Evolutionary conservation across 2,797 vertebrate genomes (phyloP), one percentile per base, ranked within the genome.

Genomic region (Smutsia temminckii): DNA sequence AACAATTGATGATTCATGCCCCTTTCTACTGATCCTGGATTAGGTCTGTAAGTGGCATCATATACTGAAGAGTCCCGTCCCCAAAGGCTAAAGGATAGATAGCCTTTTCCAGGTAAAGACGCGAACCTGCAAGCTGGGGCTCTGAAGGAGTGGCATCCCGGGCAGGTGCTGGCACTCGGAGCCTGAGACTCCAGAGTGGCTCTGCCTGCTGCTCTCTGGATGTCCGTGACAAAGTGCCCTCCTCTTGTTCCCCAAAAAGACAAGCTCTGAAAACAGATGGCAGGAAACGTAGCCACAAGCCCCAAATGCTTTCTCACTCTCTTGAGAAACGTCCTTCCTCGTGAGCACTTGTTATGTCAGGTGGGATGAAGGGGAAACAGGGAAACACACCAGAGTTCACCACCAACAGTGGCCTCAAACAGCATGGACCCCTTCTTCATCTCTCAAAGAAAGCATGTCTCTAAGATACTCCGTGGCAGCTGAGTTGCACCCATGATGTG

Each of bases 141-240:
- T 49, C 40, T 25, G 61, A 46, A 61, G 40, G 40, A 66, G n/a
- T 2, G 1, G 25, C 0, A 2, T 79, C 40, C 61, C 21, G 13
- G 20, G 59, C 29, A 55, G 27, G 9, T 18, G 37, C 9, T 51
- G 46, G 27, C 23, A 21, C 17, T 3, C 0, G 8, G 63, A 55
- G 27, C 5, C 2, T 2, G n/a, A 53, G 53, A 42, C 32, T 59
- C 46, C 49, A 1, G 1, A 11, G 27, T 7, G 17, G 23, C 7
- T 68, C 40, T 12, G 6, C 63, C 53, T 17, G 20, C 66, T 32
- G 46, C 4, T 89, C 85, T 71, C 14, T 27, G 71, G 42, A 37
- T 46, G 11, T n/a, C 14, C 1, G 0, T 25, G 81, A 63, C 57
- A 17, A 37, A 81, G 64, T n/a, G 16, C 53, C 29, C 68, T 57